Evolutionary conservation across 2,888 invertebrate species (phyloP).

Genomic region (Cantharis nigra): DNA sequence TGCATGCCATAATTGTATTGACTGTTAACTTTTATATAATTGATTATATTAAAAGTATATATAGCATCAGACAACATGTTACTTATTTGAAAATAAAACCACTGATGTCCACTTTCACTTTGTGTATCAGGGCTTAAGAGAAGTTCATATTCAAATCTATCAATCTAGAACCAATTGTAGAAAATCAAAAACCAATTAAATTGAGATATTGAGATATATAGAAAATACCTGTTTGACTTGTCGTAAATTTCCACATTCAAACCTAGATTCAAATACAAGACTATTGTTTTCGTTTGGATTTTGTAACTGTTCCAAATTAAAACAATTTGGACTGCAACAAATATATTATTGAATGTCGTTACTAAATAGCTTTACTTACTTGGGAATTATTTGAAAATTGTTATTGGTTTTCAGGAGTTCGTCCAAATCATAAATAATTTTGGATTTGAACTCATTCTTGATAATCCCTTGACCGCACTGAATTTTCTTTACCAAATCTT

Average conservation of each 20-base stretch:
- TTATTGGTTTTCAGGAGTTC: not conserved
- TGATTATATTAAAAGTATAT: conserved; percentile 85
- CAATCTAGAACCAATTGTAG: conserved; percentile 61
- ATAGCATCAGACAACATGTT: conserved; percentile 71
- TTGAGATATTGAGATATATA: too few relatives aligned
- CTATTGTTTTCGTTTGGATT: not conserved
- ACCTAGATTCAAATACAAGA: conserved; percentile 79
- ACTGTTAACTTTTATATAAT: conserved; percentile 84
- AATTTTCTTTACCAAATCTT: conserved; percentile 20
- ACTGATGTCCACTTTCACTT: conserved; percentile 77
- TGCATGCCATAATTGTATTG: conserved; percentile 91
- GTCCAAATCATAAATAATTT: conserved; percentile 33
- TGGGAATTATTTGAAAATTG: not conserved
- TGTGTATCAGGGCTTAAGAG: conserved; percentile 84
- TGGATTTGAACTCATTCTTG: conserved; percentile 13
- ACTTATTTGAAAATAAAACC: conserved; percentile 90
- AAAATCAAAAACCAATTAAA: too few relatives aligned
- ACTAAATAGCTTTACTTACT: not conserved
- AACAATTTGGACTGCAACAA: not conserved
- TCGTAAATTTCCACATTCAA: conserved; percentile 84
- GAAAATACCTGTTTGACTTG: conserved; percentile 75
- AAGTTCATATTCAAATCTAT: conserved; percentile 78
- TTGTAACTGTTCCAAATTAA: not conserved
- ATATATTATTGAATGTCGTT: too few relatives aligned
- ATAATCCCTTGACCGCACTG: conserved; percentile 16